Evolutionary conservation across 2,888 invertebrate species (phyloP).

Genomic region (Napeogenes sylphis): DNA sequence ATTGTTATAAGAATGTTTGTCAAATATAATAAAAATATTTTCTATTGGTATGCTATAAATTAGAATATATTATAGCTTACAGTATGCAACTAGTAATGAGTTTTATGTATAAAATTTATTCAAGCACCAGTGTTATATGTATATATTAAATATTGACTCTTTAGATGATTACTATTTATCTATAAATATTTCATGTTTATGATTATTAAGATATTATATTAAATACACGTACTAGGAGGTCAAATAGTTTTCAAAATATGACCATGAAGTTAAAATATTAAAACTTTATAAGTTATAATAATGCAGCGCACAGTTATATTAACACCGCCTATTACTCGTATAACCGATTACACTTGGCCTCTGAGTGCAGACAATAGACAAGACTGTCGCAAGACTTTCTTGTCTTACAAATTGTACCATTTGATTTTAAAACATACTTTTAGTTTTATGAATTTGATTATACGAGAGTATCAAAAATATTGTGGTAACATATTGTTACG

Average conservation of each 20-base stretch:
- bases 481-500: too few species aligned
- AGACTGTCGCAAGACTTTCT: conserved; percentile 10
- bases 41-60: not conserved
- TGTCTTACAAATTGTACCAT: not conserved
- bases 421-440: too few species aligned
- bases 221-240: too few species aligned
- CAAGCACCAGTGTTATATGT: too few species aligned
- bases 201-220: too few species aligned
- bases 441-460: too few species aligned
- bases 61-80: not conserved
- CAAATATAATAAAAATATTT: not conserved
- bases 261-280: conserved; percentile 40
- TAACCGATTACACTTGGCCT: conserved; percentile 39
- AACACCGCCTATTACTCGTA: conserved; percentile 37
- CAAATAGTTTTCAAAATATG: not conserved
- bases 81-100: not conserved
- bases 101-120: too few species aligned
- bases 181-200: too few species aligned
- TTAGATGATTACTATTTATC: too few species aligned
- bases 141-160: too few species aligned
- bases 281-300: conserved; percentile 49
- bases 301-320: conserved; percentile 46
- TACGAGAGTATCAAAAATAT: too few species aligned
- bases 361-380: conserved; percentile 10
- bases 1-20: conserved; percentile 5